phyloP scores from a whole-genome alignment of 2,113 vertebrate species.

The Chaetura pelagica region DNA sequence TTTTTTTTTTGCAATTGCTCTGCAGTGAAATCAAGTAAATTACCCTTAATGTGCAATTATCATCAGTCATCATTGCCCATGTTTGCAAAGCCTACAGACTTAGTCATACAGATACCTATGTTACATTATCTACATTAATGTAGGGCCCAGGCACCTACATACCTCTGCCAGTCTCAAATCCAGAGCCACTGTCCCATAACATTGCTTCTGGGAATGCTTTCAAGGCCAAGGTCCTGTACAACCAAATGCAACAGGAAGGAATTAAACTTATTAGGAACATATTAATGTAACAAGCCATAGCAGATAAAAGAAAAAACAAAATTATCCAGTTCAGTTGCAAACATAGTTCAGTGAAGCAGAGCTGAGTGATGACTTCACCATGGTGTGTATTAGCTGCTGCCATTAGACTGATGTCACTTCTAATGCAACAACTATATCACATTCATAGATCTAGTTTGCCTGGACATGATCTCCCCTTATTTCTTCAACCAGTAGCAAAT shows the following conservation, averaged over 20 bases:
- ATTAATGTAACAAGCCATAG: not conserved
- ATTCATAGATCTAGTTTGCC: not conserved
- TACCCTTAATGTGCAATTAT: not conserved
- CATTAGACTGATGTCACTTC: not conserved
- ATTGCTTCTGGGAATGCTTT: not conserved
- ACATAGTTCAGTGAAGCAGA: not conserved
- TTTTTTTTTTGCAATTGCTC: not conserved
- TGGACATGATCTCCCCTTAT: not conserved
- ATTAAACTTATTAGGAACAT: not conserved
- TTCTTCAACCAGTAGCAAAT: not conserved
- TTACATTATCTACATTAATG: not conserved
- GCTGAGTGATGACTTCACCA: not conserved
- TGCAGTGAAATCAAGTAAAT: not conserved
- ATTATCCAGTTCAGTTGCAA: not conserved
- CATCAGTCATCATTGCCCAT: not conserved
- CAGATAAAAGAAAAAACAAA: not conserved
- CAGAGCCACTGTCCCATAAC: not conserved
- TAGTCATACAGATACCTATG: not conserved
- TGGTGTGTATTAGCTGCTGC: not conserved
- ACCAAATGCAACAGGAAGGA: not conserved
- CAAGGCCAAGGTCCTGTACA: not conserved
- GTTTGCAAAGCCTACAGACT: not conserved
- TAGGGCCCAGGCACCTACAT: not conserved
- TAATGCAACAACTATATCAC: not conserved
- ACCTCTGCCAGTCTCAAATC: not conserved